Percentiles rank a stretch among this genome's conserved stretches.
Evolutionary conservation across 2,888 invertebrate species (phyloP).

Genomic region (Dusona sp.): DNA sequence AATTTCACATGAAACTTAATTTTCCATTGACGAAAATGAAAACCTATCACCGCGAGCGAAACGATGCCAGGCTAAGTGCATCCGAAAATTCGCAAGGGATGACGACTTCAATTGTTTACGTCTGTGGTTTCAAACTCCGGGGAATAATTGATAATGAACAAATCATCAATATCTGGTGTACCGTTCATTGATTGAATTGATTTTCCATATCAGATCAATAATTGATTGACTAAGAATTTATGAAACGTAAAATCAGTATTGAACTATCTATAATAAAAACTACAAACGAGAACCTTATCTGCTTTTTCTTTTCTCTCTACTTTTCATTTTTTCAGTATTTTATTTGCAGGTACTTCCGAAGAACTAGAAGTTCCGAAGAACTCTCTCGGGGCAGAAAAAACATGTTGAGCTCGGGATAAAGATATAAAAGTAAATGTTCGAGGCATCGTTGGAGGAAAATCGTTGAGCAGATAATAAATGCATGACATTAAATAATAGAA

Average conservation of each 20-base stretch:
- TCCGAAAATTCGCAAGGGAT: not conserved
- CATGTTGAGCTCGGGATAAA: slow-evolving; percentile 23
- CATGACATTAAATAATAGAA: slow-evolving; percentile 54
- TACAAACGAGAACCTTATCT: not conserved
- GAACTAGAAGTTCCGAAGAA: not conserved
- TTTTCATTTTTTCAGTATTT: slow-evolving; percentile 13
- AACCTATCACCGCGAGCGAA: not conserved
- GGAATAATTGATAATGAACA: not conserved
- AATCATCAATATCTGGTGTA: not conserved
- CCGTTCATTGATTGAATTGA: not conserved
- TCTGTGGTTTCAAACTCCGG: not conserved
- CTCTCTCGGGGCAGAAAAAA: not conserved
- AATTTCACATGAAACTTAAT: slow-evolving; percentile 38
- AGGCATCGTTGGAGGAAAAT: slow-evolving; percentile 15
- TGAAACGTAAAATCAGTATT: not conserved
- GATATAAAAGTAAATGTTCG: slow-evolving; percentile 27
- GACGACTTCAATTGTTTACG: not conserved
- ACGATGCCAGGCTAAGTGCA: not conserved
- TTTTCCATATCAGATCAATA: not conserved
- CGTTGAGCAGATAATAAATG: slow-evolving; percentile 37
- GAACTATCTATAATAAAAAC: not conserved
- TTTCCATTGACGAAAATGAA: not conserved
- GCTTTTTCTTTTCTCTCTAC: slow-evolving; percentile 9
- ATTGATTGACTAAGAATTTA: not conserved
- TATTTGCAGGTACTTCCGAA: slow-evolving; percentile 7